Evolutionary conservation across 1,140 invertebrate species (phyloP), one percentile per base, ranked within the genome.

Genomic region (Lasioglossum albipes): DNA sequence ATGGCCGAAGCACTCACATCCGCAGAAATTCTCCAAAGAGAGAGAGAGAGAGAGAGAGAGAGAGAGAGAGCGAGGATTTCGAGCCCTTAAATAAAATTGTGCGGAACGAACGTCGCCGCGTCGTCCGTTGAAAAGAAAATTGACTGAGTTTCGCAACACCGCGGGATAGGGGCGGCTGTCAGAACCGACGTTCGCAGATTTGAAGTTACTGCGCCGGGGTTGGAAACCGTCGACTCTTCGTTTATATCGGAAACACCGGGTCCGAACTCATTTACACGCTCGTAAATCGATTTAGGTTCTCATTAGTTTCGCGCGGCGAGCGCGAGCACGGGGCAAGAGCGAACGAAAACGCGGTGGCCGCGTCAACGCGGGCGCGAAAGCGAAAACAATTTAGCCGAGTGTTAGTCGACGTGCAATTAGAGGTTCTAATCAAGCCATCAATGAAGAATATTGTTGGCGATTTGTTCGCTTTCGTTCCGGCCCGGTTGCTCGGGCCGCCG

Each of bases 361-460:
- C 18, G 22, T 41, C 72, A 45, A 52, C 75, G 59, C 31, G 59
- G 27, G 41, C 76, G 59, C 31, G 57, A n/a, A n/a, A 75, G 22
- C 65, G 79, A 81, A 85, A 85, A 85, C 65, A 65, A 81, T 77
- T 84, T 79, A 72, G 67, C 72, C 71, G 62, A 36, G 54, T 5
- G 70, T 36, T 42, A 52, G 75, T 79, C 78, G 79, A 72, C 75
- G 66, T 36, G 83, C 79, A 85, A 85, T 86, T 85, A 85, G 79
- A 59, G 83, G 42, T 85, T 82, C 83, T 85, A 85, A 86, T 86
- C 84, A 71, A 79, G 52, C 70, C 45, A 75, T 79, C 83, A 61
- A 82, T 73, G 82, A 85, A 79, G 75, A 82, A 78, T 79, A 85
- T 79, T 68, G 67, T 66, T 65, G 54, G 7, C 72, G 75, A 86